Percentiles rank a stretch among this genome's conserved stretches.
Evolutionary conservation across 2,888 invertebrate genomes (phyloP).

Genomic region (Aproaerema taeniolella): DNA sequence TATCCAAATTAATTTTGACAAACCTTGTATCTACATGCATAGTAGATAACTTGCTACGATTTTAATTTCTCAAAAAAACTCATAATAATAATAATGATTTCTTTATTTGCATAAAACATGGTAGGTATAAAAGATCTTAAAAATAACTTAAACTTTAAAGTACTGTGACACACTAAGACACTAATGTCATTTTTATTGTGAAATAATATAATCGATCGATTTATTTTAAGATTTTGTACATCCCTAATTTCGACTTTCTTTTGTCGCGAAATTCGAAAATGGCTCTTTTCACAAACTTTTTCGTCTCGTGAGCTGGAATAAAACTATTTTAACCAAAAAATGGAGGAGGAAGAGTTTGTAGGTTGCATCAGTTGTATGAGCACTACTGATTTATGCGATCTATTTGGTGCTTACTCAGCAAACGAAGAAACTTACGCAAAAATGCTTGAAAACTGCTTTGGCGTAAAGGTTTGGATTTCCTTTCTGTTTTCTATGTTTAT

Average conservation of each 20-base stretch:
- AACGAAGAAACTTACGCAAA: slow-evolving; percentile 1
- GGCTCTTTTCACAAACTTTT: slow-evolving; percentile 27
- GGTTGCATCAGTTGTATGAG: slow-evolving; percentile 72
- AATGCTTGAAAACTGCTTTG: slow-evolving; percentile 10
- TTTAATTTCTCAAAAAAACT: too few species aligned
- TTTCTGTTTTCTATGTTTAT: neutral
- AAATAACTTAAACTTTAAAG: too few species aligned
- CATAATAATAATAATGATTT: too few species aligned
- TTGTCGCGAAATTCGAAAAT: slow-evolving; percentile 26
- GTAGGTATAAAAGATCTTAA: too few species aligned
- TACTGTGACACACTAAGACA: too few species aligned
- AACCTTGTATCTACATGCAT: too few species aligned
- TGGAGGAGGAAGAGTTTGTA: slow-evolving; percentile 65
- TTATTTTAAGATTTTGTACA: neutral
- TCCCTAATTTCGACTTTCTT: slow-evolving; percentile 3
- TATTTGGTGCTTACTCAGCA: slow-evolving; percentile 48
- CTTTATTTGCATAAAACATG: too few species aligned
- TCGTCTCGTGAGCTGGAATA: slow-evolving; percentile 5
- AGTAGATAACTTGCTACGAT: too few species aligned
- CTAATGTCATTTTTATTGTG: too few species aligned
- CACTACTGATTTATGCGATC: slow-evolving; percentile 67
- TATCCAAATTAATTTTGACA: too few species aligned
- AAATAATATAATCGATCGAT: slow-evolving; percentile 1
- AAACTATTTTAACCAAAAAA: slow-evolving; percentile 25
- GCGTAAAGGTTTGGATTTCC: slow-evolving; percentile 13